Conservation (phyloP, 1,140 invertebrate genomes). For the Platyscapa corneri region DNA sequence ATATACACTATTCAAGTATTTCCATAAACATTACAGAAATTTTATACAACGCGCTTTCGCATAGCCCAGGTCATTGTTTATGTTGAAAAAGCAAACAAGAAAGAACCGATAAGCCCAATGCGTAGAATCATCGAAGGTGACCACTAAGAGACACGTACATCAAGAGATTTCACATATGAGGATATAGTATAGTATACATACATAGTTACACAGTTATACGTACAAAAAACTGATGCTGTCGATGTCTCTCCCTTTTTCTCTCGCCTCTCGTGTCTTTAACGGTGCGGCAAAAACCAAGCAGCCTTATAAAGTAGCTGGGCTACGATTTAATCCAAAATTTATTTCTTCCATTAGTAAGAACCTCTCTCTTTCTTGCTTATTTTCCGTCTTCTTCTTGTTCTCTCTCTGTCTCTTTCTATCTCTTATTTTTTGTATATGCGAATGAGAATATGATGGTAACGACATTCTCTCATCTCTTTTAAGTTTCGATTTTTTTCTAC, state of each 20-base stretch:
- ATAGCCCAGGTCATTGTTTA: constrained; percentile 6
- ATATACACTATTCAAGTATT: constrained; percentile 37
- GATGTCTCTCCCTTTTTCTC: not conserved
- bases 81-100: constrained; percentile 42
- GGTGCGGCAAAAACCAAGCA: constrained; percentile 34
- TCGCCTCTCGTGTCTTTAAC: constrained; percentile 46
- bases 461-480: constrained; percentile 56
- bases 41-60: constrained; percentile 14
- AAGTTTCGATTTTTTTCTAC: not conserved
- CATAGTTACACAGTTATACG: not conserved
- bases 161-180: constrained; percentile 56
- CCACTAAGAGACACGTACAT: constrained; percentile 40
- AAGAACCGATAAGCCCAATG: constrained; percentile 44
- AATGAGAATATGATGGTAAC: constrained; percentile 71
- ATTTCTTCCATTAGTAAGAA: constrained; percentile 75
- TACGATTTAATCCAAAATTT: constrained; percentile 76
- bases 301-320: constrained; percentile 72
- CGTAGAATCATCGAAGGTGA: constrained; percentile 12
- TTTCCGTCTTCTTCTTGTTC: constrained; percentile 22
- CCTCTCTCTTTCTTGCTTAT: constrained; percentile 63
- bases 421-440: constrained; percentile 36
- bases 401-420: constrained; percentile 60
- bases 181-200: constrained; percentile 38
- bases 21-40: constrained; percentile 40
- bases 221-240: constrained; percentile 36